These are phyloP conservation scores for Chromoteleia sp. DNA, from an alignment of 2,888 invertebrate genomes.

Conservation along the genomic window DNA sequence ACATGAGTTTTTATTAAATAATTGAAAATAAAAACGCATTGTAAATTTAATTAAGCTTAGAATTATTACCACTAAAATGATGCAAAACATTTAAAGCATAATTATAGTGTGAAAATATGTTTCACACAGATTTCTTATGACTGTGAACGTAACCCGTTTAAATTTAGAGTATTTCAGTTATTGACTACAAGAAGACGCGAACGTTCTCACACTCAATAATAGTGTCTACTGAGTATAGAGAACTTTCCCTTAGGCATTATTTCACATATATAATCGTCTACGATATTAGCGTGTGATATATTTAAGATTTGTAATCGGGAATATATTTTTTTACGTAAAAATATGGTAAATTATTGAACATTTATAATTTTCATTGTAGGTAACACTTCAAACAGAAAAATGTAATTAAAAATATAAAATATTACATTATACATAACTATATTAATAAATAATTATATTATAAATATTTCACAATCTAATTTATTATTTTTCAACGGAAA, in stretches of 20 bases:
- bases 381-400: too few relatives aligned
- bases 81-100: conserved; percentile 7
- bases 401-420: too few relatives aligned
- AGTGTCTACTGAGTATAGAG: neutral
- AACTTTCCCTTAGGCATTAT: conserved; percentile 11
- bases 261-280: conserved; percentile 8
- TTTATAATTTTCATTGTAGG: too few relatives aligned
- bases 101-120: conserved; percentile 11
- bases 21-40: too few relatives aligned
- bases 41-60: neutral
- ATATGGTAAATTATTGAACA: too few relatives aligned
- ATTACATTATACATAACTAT: too few relatives aligned
- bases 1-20: too few relatives aligned
- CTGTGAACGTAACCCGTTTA: conserved; percentile 9
- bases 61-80: conserved; percentile 6
- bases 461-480: too few relatives aligned
- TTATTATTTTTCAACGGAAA: too few relatives aligned
- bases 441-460: too few relatives aligned
- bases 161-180: conserved; percentile 26
- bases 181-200: conserved; percentile 23
- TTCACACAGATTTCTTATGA: conserved; percentile 6
- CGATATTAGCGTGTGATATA: conserved; percentile 5
- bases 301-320: neutral
- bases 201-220: conserved; percentile 24
- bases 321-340: too few relatives aligned